Evolutionary conservation across 2,888 invertebrate genomes (phyloP).

Genomic region (Panzeria rudis): DNA sequence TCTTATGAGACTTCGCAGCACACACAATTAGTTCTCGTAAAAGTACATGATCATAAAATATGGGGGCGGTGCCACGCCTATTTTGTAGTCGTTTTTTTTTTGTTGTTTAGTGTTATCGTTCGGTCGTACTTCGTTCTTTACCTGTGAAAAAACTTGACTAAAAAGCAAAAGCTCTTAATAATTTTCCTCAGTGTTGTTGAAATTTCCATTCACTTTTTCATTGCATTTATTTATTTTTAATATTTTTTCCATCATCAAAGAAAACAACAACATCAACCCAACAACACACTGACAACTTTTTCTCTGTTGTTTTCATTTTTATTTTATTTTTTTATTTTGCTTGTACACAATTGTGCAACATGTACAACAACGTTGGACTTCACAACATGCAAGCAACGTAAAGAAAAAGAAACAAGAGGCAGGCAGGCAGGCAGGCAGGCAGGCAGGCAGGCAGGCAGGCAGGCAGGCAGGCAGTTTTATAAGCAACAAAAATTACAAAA

Average conservation of each 20-base stretch:
- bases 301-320: not conserved
- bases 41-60: too few species aligned
- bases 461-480: slow-evolving; percentile 43
- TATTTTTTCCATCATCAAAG: slow-evolving; percentile 53
- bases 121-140: too few species aligned
- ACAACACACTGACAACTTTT: slow-evolving; percentile 41
- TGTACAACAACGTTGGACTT: slow-evolving; percentile 68
- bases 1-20: too few species aligned
- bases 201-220: slow-evolving; percentile 69
- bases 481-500: slow-evolving; percentile 32
- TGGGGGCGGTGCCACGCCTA: too few species aligned
- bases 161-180: not conserved
- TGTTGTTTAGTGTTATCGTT: too few species aligned
- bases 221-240: slow-evolving; percentile 14
- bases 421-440: too few species aligned
- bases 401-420: slow-evolving; percentile 21
- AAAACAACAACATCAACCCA: slow-evolving; percentile 68
- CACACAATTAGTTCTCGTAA: too few species aligned
- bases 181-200: slow-evolving; percentile 58
- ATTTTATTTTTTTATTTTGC: slow-evolving; percentile 23
- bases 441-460: too few species aligned
- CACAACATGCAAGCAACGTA: slow-evolving; percentile 4
- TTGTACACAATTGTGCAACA: slow-evolving; percentile 67
- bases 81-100: too few species aligned
- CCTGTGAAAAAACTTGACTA: not conserved